A percentile compares a stretch with the other conserved stretches of the same genome.
Conservation (phyloP, 2,888 invertebrate species). For the Chymomyza fuscimana region DNA sequence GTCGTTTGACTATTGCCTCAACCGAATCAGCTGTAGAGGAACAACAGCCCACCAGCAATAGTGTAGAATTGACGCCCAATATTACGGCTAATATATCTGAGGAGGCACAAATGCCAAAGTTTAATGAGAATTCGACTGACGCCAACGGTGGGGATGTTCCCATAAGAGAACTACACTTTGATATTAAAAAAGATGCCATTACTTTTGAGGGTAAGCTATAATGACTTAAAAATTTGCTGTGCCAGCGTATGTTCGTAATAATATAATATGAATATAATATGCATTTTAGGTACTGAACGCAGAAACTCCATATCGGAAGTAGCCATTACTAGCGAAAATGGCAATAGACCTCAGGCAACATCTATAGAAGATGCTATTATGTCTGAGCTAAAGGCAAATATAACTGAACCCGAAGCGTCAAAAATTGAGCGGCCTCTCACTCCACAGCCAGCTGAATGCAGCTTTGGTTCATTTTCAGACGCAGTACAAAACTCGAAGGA, state of each 20-base stretch:
- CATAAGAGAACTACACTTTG: slow-evolving; percentile 69
- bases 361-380: slow-evolving; percentile 61
- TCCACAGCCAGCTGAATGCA: neutral
- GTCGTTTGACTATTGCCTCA: slow-evolving; percentile 72
- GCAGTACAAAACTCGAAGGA: neutral
- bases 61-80: slow-evolving; percentile 66
- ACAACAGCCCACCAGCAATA: slow-evolving; percentile 79
- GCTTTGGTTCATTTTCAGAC: neutral
- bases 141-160: slow-evolving; percentile 34
- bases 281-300: slow-evolving; percentile 72
- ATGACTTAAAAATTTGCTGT: slow-evolving; percentile 18
- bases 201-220: slow-evolving; percentile 75
- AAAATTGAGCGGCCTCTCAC: neutral
- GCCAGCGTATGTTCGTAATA: no score
- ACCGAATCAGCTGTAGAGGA: slow-evolving; percentile 81
- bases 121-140: slow-evolving; percentile 76
- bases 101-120: slow-evolving; percentile 80
- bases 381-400: slow-evolving; percentile 56
- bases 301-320: slow-evolving; percentile 49
- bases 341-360: neutral
- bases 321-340: slow-evolving; percentile 21
- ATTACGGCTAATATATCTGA: slow-evolving; percentile 78
- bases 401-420: slow-evolving; percentile 26
- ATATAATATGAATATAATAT: no score
- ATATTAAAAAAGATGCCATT: slow-evolving; percentile 79